Base-by-base conservation (phyloP, 1,140 invertebrate species). In the Oedothorax gibbosus region DNA sequence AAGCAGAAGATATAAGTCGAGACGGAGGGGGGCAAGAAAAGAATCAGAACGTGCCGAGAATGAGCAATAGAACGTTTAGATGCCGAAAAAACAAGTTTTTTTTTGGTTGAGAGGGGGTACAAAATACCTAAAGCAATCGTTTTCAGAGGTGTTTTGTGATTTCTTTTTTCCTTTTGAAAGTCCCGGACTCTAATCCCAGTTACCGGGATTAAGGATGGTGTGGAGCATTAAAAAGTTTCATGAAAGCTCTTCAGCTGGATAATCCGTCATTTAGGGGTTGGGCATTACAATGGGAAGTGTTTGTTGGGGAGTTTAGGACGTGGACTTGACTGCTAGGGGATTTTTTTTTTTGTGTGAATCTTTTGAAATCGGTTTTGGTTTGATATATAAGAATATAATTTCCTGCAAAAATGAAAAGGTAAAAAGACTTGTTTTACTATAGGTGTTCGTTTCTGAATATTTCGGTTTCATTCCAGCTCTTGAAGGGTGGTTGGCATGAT, bases 41-140 rank as follows among this genome's bases (percentile, higher is more conserved):
- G 75, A 77, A 77, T 56, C 51, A 49, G 64, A 79, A 79, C 77
- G 77, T 79, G 77, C 77, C 77, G 51, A 14, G 77, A 79, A 79
- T 79, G 18, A 77, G 75, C 69, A 49, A 53, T 18, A 53, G 49
- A 18, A 35, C 60, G 51, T 35, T 35, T 35, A 5, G 35, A 35
- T 35, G 54, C 20, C 60, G 14, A 20, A 66, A 50, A 68, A 56
- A 56, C 64, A 68, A 79, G 64, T 68, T 56, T 57, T 53, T 49
- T 7, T 35, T n/a, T 20, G 53, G 12, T 21, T 18, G 15, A 35
- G 54, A 21, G 35, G 72, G 20, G 53, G 72, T 21, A 35, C 35
- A 35, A 35, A 35, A 35, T 35, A 35, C 35, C 35, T 35, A 35
- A 1, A 53, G 68, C 57, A 77, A 77, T 64, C 75, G 75, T 77